Evolutionary conservation across 2,113 vertebrate genomes (phyloP).

Genomic region (Bos taurus): DNA sequence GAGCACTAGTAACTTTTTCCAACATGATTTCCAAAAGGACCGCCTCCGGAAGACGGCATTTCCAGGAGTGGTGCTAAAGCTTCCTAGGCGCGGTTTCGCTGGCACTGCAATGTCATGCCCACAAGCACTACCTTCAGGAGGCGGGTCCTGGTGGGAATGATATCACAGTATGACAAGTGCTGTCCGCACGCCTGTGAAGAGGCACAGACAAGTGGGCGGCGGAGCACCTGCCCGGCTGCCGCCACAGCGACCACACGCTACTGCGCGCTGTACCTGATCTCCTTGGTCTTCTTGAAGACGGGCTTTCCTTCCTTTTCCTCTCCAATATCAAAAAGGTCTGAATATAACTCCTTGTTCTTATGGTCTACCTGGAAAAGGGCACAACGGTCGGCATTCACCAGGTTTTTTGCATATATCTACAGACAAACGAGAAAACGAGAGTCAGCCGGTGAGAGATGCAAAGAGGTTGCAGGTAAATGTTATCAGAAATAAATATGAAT

Average conservation of each 20-base stretch:
- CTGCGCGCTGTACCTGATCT: conserved; percentile 88
- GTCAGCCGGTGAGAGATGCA: neutral
- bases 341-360: conserved; percentile 97
- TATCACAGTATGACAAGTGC: conserved; percentile 82
- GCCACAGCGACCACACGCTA: neutral
- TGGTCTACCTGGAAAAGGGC: conserved; percentile 99
- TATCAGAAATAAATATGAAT: neutral
- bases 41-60: conserved; percentile 84
- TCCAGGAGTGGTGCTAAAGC: conserved; percentile 82
- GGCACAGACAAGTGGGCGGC: conserved; percentile 72
- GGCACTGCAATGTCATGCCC: conserved; percentile 83
- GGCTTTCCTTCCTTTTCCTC: conserved; percentile 98
- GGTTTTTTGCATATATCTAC: conserved; percentile 99
- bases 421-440: conserved; percentile 70
- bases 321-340: conserved; percentile 98
- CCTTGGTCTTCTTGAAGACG: conserved; percentile 99
- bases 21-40: conserved; percentile 85
- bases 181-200: conserved; percentile 76
- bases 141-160: conserved; percentile 84
- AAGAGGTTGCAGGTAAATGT: neutral
- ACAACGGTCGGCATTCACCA: conserved; percentile 99
- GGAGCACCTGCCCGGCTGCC: conserved; percentile 49
- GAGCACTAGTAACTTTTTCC: conserved; percentile 81
- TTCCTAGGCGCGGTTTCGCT: conserved; percentile 78
- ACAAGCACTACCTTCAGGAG: conserved; percentile 85